Base-by-base conservation (phyloP, 2,888 invertebrate genomes). In the Apodemia hepburni region DNA sequence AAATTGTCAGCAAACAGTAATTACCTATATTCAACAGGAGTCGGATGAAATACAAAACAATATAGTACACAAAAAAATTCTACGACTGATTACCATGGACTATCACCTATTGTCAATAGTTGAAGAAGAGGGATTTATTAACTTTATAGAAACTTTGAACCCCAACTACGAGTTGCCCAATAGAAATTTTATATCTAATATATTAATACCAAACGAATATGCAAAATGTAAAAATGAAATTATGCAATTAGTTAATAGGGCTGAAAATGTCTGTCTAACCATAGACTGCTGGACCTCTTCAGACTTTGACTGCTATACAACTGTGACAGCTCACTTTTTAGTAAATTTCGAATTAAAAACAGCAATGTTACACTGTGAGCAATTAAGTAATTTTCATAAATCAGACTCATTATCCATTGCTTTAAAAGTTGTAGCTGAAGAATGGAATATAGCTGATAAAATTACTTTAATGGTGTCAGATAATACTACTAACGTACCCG, bases 251-350 rank as follows among this genome's bases (percentile, higher is more conserved):
- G 38, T 38, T 38, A 38, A 38, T 12, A 4, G 15, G 38, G 60
- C 58, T 22, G n/a, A 57, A 42, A 60, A 59, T 12, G 57, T 64
- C 18, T 64, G 66, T 49, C 12, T 64, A 8, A 61, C 61, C 11
- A 58, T 42, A 7, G 63, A 64, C 11, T 60, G 45, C 11, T 65
- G 64, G 62, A 64, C 63, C 33, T 69, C 66, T 59, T 29, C 11
- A 6, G 27, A 15, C 18, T 66, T 60, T 60, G 65, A 69, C 18
- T 17, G 61, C 38, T 67, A 64, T 57, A 59, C 65, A 35, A 62
- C 63, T 62, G 64, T 69, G 3, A 68, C 68, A 58, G 68, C 67
- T 58, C 68, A 68, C 65, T 67, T 67, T 51, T 4, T 68, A 2
- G n/a, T 59, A 4, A 58, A 65, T 35, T 65, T 61, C 35, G 49